These are phyloP conservation scores for Lochmaea capreae DNA, from an alignment of 2,888 invertebrate genomes.

Conservation along the genomic window DNA sequence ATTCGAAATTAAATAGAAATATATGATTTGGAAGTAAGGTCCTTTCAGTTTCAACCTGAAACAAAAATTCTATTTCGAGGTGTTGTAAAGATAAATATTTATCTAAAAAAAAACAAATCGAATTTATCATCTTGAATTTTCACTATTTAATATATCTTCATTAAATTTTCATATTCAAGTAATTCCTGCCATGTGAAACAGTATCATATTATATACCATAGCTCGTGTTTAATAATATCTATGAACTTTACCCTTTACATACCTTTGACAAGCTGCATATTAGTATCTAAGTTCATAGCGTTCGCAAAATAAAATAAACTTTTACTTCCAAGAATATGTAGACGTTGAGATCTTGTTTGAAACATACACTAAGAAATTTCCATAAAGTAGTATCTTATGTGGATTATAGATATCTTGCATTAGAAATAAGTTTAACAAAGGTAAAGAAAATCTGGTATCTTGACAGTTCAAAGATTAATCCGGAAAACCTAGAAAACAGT, in stretches of 20 bases:
- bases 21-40: not conserved
- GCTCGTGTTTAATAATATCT: not conserved
- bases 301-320: not conserved
- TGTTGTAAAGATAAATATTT: not conserved
- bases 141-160: no score
- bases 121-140: no score
- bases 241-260: not conserved
- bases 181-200: not conserved
- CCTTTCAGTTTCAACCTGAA: not conserved
- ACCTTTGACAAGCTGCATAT: not conserved
- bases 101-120: no score
- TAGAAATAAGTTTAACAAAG: no score
- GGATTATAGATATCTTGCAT: no score
- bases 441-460: no score
- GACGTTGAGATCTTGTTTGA: not conserved
- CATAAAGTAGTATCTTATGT: not conserved
- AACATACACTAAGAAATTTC: not conserved
- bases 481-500: no score
- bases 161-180: no score
- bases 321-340: not conserved
- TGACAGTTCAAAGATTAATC: no score
- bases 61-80: not conserved
- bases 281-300: not conserved
- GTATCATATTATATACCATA: not conserved
- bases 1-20: slow-evolving; percentile 23